These are phyloP conservation scores for Oegoconia quadripuncta DNA, from an alignment of 2,888 invertebrate species.

Conservation along the genomic window DNA sequence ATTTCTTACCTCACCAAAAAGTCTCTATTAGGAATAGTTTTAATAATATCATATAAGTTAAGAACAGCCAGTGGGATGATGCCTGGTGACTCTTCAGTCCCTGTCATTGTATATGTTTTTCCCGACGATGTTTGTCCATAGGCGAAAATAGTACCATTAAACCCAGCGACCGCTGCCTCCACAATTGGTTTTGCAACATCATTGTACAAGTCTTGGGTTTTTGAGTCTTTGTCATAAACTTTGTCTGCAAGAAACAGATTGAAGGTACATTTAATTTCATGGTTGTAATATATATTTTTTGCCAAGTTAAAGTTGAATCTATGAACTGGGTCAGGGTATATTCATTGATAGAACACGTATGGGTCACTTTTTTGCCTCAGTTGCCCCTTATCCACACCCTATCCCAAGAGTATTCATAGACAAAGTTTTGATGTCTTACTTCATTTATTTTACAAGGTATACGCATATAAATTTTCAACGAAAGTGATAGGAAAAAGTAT, in stretches of 20 bases:
- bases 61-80: conserved; percentile 86
- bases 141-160: conserved; percentile 93
- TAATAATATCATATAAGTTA: conserved; percentile 84
- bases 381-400: too few relatives aligned
- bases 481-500: conserved; percentile 9
- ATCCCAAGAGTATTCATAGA: too few relatives aligned
- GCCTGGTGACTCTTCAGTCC: conserved; percentile 83
- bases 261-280: too few relatives aligned
- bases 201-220: conserved; percentile 82
- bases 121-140: conserved; percentile 96
- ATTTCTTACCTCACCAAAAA: conserved; percentile 83
- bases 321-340: too few relatives aligned
- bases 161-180: conserved; percentile 84
- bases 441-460: too few relatives aligned
- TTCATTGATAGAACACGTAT: too few relatives aligned
- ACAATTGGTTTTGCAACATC: conserved; percentile 85
- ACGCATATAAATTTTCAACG: too few relatives aligned
- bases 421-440: too few relatives aligned
- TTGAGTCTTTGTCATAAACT: conserved; percentile 81
- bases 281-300: too few relatives aligned
- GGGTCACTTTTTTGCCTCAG: too few relatives aligned
- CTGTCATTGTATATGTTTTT: conserved; percentile 92
- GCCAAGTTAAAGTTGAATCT: too few relatives aligned
- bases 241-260: conserved; percentile 81
- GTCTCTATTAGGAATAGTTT: conserved; percentile 81